Percentiles rank a stretch among this genome's conserved stretches.
phyloP scores from a whole-genome alignment of 2,797 vertebrate genomes.

The Antrozous pallidus region DNA sequence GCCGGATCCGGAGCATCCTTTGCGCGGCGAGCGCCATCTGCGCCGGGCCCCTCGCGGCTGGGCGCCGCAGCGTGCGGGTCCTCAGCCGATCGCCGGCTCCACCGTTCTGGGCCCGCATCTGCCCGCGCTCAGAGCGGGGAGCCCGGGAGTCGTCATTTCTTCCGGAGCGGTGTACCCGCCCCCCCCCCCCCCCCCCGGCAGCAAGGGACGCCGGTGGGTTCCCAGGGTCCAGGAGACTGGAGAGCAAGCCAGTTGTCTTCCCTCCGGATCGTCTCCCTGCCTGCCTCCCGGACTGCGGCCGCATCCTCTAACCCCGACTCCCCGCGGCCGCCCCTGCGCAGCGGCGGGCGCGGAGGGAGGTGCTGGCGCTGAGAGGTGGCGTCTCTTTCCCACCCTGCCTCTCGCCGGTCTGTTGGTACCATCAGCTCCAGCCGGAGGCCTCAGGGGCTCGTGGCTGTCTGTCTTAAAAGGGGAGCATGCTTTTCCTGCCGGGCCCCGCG shows the following conservation, averaged over 20 bases:
- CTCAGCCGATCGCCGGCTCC: background rate
- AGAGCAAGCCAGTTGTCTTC: background rate
- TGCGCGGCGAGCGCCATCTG: slow-evolving; percentile 51
- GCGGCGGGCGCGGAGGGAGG: background rate
- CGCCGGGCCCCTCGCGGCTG: background rate
- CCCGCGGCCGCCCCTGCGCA: background rate
- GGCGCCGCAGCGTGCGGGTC: background rate
- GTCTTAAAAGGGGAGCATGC: slow-evolving; percentile 53
- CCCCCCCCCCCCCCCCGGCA: too few species aligned
- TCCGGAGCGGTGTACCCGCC: background rate
- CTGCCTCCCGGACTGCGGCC: background rate
- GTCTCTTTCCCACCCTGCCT: background rate
- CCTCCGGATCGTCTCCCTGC: background rate
- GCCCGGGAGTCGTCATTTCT: background rate
- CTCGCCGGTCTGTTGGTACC: background rate
- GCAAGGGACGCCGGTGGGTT: background rate
- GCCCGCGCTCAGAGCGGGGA: background rate
- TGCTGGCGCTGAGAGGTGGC: background rate
- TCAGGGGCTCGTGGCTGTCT: slow-evolving; percentile 53
- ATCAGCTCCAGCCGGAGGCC: background rate
- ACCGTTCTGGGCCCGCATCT: background rate
- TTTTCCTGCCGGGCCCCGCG: background rate
- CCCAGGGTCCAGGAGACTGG: background rate
- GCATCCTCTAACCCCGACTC: background rate
- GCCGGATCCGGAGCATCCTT: slow-evolving; percentile 5